Conservation (phyloP, 2,888 invertebrate species). For the Alloplasta piceator region DNA sequence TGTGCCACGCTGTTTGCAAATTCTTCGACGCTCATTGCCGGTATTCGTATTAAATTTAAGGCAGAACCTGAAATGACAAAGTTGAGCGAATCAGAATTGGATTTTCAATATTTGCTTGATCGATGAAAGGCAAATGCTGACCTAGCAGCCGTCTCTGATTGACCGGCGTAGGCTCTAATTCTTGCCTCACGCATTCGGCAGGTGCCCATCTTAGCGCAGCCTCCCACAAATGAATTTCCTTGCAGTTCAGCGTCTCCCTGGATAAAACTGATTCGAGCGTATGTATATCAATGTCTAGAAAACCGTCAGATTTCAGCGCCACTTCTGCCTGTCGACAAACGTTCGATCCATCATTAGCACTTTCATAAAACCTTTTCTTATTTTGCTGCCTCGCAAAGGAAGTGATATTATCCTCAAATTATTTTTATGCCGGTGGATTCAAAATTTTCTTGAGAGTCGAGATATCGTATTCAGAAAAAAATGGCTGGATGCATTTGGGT, state of each 20-base stretch:
- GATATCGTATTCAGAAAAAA: no score
- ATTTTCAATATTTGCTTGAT: neutral
- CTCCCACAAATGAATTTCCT: conserved; percentile 95
- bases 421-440: no score
- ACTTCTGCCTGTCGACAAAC: conserved; percentile 92
- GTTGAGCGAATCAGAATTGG: conserved; percentile 17
- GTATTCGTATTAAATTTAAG: conserved; percentile 94
- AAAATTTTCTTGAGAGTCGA: no score
- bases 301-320: conserved; percentile 97
- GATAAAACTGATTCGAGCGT: conserved; percentile 96
- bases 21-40: conserved; percentile 96
- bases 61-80: conserved; percentile 82
- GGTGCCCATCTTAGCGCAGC: conserved; percentile 97
- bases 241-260: conserved; percentile 97
- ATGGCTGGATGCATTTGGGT: no score
- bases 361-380: no score
- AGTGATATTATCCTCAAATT: no score
- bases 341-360: conserved; percentile 27
- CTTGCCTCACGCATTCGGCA: conserved; percentile 94
- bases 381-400: no score
- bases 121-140: conserved; percentile 63
- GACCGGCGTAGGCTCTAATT: conserved; percentile 91
- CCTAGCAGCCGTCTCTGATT: conserved; percentile 85
- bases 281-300: conserved; percentile 97
- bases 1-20: conserved; percentile 98